Percentiles rank a stretch among this genome's conserved stretches.
Evolutionary conservation across 2,888 invertebrate genomes (phyloP).

Genomic region (Scelioninae gen. 1): DNA sequence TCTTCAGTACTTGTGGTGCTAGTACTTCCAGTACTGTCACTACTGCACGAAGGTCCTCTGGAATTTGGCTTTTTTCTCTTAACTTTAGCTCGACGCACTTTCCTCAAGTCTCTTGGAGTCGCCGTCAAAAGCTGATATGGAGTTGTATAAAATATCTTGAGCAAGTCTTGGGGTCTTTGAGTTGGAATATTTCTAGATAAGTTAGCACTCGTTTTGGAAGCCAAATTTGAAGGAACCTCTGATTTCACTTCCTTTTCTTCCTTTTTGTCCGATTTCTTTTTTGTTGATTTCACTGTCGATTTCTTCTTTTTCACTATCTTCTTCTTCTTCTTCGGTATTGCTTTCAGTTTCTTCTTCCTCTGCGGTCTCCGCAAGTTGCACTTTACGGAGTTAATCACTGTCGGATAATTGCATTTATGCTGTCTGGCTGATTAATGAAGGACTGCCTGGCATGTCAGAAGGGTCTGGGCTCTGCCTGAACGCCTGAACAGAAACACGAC

Average conservation of each 20-base stretch:
- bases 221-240: slow-evolving; percentile 77
- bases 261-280: slow-evolving; percentile 51
- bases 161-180: slow-evolving; percentile 80
- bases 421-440: slow-evolving; percentile 52
- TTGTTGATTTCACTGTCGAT: slow-evolving; percentile 74
- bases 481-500: slow-evolving; percentile 9
- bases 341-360: slow-evolving; percentile 21
- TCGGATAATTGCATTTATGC: slow-evolving; percentile 76
- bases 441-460: not conserved
- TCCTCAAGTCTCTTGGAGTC: slow-evolving; percentile 81
- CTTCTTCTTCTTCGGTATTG: slow-evolving; percentile 76
- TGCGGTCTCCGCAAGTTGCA: slow-evolving; percentile 36
- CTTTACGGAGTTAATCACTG: slow-evolving; percentile 82
- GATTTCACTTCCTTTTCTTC: slow-evolving; percentile 75
- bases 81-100: slow-evolving; percentile 81
- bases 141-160: slow-evolving; percentile 82
- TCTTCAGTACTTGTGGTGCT: slow-evolving; percentile 79
- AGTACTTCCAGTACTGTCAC: slow-evolving; percentile 82
- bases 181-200: slow-evolving; percentile 76
- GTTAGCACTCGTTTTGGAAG: slow-evolving; percentile 68
- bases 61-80: slow-evolving; percentile 80
- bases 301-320: slow-evolving; percentile 79
- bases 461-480: not conserved
- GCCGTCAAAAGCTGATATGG: slow-evolving; percentile 81
- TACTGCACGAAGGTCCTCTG: slow-evolving; percentile 79